Base-by-base conservation (phyloP, 1,140 invertebrate species). In the Zaprionus camerounensis region DNA sequence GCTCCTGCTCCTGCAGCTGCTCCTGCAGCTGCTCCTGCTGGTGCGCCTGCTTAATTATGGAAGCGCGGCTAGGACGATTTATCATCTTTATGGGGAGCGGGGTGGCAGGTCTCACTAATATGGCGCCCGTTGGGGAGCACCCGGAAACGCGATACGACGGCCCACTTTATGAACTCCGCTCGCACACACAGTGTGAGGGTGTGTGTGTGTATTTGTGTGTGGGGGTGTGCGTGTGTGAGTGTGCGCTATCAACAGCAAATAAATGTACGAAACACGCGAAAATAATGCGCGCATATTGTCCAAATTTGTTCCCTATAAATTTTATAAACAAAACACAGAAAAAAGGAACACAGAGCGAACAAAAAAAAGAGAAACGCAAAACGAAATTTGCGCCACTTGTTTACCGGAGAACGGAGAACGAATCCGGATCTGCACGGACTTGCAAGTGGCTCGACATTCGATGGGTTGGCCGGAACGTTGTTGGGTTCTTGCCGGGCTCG, bases 221-320 rank as follows among this genome's bases (percentile, higher is more conserved):
- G 34, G 4, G 53, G 59, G 56, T 28, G 62, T 49, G 62, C 44
- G 38, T 44, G 57, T 31, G 56, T 46, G 41, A 46, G 41, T 65
- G 55, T 44, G 63, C 36, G 49, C 71, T 59, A 61, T 71, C 58
- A 73, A 69, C 59, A 53, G 76, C 67, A 56, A 76, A 80, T 71
- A 78, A 80, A 87, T 82, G 78, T 74, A 63, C 64, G 67, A 71
- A 71, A 84, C 85, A 90, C 85, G 83, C 88, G 76, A 87, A 67
- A 74, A 79, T 81, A 84, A 90, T 76, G 63, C 69, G 78, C 78
- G 80, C 84, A 91, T 91, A 91, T 86, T 91, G 90, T 83, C 74
- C 90, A 91, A 91, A 91, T 91, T 91, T 91, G 82, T 91, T 86
- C 90, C 86, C 90, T 83, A 91, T 91, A 91, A 91, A 91, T 91